phyloP scores from a whole-genome alignment of 2,113 vertebrate species.

The Indicator indicator region DNA sequence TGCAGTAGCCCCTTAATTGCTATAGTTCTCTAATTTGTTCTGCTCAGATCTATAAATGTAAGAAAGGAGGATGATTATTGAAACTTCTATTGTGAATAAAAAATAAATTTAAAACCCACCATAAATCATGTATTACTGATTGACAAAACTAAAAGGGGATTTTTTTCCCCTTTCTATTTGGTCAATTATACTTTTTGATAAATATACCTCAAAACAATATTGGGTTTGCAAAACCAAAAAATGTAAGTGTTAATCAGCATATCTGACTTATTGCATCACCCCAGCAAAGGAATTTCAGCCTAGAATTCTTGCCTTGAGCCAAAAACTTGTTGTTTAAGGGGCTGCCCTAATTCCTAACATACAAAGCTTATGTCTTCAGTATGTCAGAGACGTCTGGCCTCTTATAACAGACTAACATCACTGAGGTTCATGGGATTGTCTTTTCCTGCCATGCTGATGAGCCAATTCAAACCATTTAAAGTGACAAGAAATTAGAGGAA shows the following conservation, averaged over 20 bases:
- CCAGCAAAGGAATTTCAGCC: background rate
- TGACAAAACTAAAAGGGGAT: background rate
- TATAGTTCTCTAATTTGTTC: background rate
- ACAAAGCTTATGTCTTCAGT: background rate
- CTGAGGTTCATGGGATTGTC: background rate
- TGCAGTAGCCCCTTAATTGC: background rate
- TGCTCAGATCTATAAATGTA: background rate
- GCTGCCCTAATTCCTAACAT: background rate
- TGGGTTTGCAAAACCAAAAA: background rate
- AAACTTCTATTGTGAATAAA: background rate
- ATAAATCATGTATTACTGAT: background rate
- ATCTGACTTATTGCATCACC: constrained; percentile 11
- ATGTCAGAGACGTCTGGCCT: background rate
- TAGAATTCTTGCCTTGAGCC: constrained; percentile 12
- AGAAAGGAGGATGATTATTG: background rate
- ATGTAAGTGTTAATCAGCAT: background rate
- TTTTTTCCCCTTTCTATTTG: background rate
- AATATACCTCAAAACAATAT: background rate
- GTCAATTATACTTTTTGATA: background rate
- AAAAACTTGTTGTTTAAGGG: constrained; percentile 10
- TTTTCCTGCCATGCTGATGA: background rate
- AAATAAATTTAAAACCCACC: background rate
- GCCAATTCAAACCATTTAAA: background rate
- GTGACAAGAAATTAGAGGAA: background rate
- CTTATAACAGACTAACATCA: background rate